Evolutionary conservation across 2,113 vertebrate species (phyloP).

Genomic region (Etia nguti): DNA sequence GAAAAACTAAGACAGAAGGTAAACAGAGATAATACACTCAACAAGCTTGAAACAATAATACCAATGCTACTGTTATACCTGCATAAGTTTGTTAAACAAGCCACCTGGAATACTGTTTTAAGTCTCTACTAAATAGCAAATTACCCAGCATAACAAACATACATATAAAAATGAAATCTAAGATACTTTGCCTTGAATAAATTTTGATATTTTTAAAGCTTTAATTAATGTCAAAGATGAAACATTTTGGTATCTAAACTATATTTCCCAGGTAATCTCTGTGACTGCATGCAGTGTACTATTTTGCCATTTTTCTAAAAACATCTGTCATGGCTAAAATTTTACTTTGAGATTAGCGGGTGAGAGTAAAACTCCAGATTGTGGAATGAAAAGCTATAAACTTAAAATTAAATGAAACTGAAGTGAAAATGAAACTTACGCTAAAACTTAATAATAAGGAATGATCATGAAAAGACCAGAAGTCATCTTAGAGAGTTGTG

Average conservation of each 20-base stretch:
- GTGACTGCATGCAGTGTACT: background rate
- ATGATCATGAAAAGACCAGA: background rate
- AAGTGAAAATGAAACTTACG: background rate
- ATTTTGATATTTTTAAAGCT: background rate
- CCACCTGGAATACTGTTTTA: background rate
- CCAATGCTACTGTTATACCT: background rate
- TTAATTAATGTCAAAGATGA: background rate
- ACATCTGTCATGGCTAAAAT: background rate
- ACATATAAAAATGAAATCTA: background rate
- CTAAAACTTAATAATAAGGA: background rate
- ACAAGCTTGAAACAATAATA: background rate
- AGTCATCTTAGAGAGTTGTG: background rate
- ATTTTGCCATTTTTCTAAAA: background rate
- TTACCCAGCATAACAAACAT: background rate
- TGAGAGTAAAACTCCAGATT: background rate
- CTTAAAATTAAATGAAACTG: accelerated
- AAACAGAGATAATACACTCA: background rate
- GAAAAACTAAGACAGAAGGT: background rate
- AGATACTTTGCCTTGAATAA: background rate
- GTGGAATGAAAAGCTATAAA: background rate
- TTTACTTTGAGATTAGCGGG: background rate
- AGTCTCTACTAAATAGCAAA: background rate
- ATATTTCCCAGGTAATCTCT: background rate
- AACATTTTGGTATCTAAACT: background rate
- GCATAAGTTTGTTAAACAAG: background rate